Evolutionary conservation across 2,113 vertebrate species (phyloP), one percentile per base, ranked within the genome.

Genomic region (Lutjanus erythropterus): DNA sequence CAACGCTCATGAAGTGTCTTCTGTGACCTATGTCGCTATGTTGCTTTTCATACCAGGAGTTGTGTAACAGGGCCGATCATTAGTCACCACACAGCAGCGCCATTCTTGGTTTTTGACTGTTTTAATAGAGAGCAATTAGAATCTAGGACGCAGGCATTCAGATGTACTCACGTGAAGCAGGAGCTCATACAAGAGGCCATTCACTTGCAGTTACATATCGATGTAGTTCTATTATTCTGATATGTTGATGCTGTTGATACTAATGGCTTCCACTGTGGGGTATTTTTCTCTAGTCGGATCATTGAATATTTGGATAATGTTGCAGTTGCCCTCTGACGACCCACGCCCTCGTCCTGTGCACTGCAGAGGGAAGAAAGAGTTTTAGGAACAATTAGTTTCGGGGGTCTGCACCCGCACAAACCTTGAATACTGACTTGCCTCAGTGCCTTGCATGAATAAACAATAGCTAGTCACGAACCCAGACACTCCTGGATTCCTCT

Each of bases 401-500:
- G 66, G 60, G 67, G 53, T 55, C 58, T 79, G 62, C 69, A 75
- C 82, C 53, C 79, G 21, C 70, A 86, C 88, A 91, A 89, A 91
- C 86, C 76, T 81, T 71, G 75, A 84, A 85, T 83, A 65, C 79
- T 84, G 87, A 71, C 89, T 81, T 85, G 78, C 88, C 75, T 91
- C 83, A 89, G 65, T 85, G 69, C 67, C 61, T 73, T 33, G 83
- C 67, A 87, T 90, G 91, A 94, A 91, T 91, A 88, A 91, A 92
- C 93, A 90, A 88, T 88, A 79, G 84, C 81, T 87, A 75, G 89
- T 88, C 83, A 81, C 39, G 25, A 73, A 75, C 31, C 25, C 87
- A 69, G 68, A 56, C 8, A 49, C 66, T 65, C 62, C 62, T 50
- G 16, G 1, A 46, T 41, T 65, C 66, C 25, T 73, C 16, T 66